Evolutionary conservation across 2,888 invertebrate genomes (phyloP), one percentile per base, ranked within the genome.

Genomic region (Pyralis farinalis): DNA sequence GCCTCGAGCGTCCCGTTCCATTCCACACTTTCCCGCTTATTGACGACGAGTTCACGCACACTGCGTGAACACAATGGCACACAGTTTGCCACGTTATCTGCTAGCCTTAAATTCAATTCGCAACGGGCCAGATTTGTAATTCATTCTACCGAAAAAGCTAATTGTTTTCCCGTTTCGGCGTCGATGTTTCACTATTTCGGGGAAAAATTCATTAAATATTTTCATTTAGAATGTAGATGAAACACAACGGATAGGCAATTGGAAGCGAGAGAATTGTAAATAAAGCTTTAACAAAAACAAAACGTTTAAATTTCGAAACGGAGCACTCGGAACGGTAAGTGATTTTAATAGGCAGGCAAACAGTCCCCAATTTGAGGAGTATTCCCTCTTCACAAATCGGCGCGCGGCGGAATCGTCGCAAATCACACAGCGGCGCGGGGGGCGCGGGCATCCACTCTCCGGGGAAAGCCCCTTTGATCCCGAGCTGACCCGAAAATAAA

Each of bases 401-500:
- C 81, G 80, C 72, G 71, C 73, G 73, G 73, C 71, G 74, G 77
- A 78, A 75, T 76, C 72, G 81, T 83, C 80, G 78, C 85, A 82
- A 86, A 86, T 85, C 86, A 84, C 82, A 73, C 78, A 73, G 65
- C 74, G 72, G 63, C 67, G 64, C 59, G 69, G 64, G 61, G 55
- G 47, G 51, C 46, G 54, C 50, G 55, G 60, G 50, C 44, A 53
- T 54, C 51, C 53, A 51, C 74, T 79, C 85, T 76, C 83, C 54
- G 66, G 83, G 83, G 85, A 83, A 78, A 76, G 79, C 79, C 81
- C 83, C 82, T 88, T 88, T 88, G 88, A 88, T 87, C 88, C 85
- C 84, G 68, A 76, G 86, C 86, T 87, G 88, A 88, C 88, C 88
- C 88, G 82, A 86, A 84, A 87, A 86, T 87, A 87, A 88, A 88